phyloP scores from a whole-genome alignment of 2,888 invertebrate species.

The Rambutsinella grinnellia region DNA sequence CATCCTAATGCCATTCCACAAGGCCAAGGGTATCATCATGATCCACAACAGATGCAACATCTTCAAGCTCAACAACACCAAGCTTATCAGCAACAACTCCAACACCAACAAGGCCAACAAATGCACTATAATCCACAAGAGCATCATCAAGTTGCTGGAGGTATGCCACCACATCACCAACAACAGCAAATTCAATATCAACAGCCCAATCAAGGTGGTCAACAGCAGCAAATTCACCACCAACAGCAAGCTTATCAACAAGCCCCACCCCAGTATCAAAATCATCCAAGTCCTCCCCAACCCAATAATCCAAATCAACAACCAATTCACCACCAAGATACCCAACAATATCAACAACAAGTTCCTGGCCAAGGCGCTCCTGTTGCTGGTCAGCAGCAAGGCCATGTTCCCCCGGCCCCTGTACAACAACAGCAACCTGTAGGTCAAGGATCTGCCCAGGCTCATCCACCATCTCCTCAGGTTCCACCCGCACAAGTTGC shows the following conservation, averaged over 20 bases:
- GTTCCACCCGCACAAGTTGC: conserved; percentile 10
- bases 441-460: conserved; percentile 36
- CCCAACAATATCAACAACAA: conserved; percentile 66
- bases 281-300: conserved; percentile 54
- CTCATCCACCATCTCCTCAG: conserved; percentile 19
- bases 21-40: conserved; percentile 59
- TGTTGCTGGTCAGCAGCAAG: not conserved
- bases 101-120: conserved; percentile 66
- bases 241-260: conserved; percentile 67
- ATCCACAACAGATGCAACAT: conserved; percentile 64
- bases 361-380: conserved; percentile 5
- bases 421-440: conserved; percentile 41
- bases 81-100: conserved; percentile 64
- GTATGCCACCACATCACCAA: conserved; percentile 12
- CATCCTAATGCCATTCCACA: conserved; percentile 55
- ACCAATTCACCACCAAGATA: conserved; percentile 66
- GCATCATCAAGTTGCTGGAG: conserved; percentile 17
- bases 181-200: conserved; percentile 10
- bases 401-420: conserved; percentile 23
- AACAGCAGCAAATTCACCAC: conserved; percentile 65
- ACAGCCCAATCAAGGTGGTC: conserved; percentile 43
- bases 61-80: conserved; percentile 66
- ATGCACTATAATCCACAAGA: conserved; percentile 61
- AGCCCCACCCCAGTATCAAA: conserved; percentile 10
- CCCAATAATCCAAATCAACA: conserved; percentile 66